Evolutionary conservation across 2,797 vertebrate genomes (phyloP), one percentile per base, ranked within the genome.

Genomic region (Eptatretus atami): DNA sequence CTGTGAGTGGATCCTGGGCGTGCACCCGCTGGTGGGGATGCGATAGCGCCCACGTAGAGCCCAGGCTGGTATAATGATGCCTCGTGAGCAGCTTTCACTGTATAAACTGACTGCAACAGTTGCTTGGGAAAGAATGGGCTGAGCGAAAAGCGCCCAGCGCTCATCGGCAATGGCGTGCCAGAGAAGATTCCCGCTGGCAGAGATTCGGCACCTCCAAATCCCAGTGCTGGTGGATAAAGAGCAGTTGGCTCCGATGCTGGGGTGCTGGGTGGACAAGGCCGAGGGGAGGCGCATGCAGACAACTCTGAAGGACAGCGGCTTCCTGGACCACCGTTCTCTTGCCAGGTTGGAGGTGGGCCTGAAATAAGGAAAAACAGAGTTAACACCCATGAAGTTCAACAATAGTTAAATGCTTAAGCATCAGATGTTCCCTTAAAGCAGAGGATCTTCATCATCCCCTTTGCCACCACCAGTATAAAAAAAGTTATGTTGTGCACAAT

Each of bases 31-130:
- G 57, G 57, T 25, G 57, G 57, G 11, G 57, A 61, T 25, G 57
- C 57, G 57, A n/a, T 61, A n/a, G 57, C n/a, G 9, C n/a, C n/a
- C 57, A 11, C 57, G 57, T 61, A 61, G n/a, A 61, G 57, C n/a
- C 57, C 57, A 10, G 57, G 57, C 57, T 61, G 57, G 57, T 61
- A 61, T n/a, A 61, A 25, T n/a, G 84, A 82, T 70, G 83, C 78
- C 78, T 93, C 86, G 78, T 93, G 86, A 77, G 88, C 79, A 74
- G 86, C 84, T 81, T 92, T 92, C 76, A 84, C 57, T 10, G 57
- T 86, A 81, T 93, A 93, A 81, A 93, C 88, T 76, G 82, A 85
- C 76, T 93, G 86, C 76, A 93, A 84, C 75, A 93, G 82, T 80
- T 93, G 86, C 73, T 85, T 80, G 75, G 92, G 86, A 74, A 92